Evolutionary conservation across 2,888 invertebrate genomes (phyloP).

Genomic region (Mallateleia sp.): DNA sequence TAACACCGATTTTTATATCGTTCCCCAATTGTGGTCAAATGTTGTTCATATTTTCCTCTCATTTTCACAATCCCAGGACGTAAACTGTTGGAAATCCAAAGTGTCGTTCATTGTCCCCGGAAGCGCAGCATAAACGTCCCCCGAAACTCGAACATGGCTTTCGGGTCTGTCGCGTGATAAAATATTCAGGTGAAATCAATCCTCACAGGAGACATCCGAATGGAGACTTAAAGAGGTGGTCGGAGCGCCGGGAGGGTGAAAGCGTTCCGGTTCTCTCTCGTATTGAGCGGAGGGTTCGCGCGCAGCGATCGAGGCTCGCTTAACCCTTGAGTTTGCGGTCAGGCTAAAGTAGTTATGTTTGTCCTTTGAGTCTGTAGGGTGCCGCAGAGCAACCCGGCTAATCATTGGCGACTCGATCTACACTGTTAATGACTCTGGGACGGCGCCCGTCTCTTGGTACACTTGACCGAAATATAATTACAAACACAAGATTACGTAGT

Average conservation of each 20-base stretch:
- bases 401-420: constrained; percentile 88
- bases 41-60: too few species aligned
- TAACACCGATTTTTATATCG: too few species aligned
- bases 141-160: constrained; percentile 27
- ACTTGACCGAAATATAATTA: constrained; percentile 74
- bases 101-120: background rate
- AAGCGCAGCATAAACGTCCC: constrained; percentile 84
- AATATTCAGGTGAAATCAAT: constrained; percentile 89
- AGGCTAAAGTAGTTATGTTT: constrained; percentile 89
- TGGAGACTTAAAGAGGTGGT: constrained; percentile 70
- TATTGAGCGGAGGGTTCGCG: constrained; percentile 81
- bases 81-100: too few species aligned
- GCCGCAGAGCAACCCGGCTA: constrained; percentile 86
- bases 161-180: constrained; percentile 83
- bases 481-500: constrained; percentile 61
- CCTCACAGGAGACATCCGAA: constrained; percentile 83
- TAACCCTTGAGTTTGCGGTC: constrained; percentile 89
- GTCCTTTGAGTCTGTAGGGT: constrained; percentile 89
- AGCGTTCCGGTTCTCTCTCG: constrained; percentile 45
- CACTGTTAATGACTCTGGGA: constrained; percentile 86
- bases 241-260: constrained; percentile 59
- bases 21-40: too few species aligned
- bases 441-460: constrained; percentile 61
- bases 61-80: too few species aligned
- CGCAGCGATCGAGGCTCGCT: constrained; percentile 87